Evolutionary conservation across 2,888 invertebrate genomes (phyloP).

Genomic region (Herminia tarsipennalis): DNA sequence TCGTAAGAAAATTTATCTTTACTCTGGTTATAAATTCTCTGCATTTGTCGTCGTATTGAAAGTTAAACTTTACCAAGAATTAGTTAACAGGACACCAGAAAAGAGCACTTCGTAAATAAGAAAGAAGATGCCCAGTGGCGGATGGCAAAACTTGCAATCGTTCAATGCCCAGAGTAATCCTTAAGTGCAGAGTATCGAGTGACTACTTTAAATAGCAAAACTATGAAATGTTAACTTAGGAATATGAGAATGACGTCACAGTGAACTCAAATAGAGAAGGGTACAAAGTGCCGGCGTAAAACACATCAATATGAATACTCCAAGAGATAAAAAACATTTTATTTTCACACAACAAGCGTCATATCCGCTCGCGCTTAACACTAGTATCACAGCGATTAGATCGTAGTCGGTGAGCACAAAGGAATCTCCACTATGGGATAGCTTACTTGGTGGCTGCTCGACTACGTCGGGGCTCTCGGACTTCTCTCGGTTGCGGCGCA

Average conservation of each 20-base stretch:
- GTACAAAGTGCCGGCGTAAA: conserved; percentile 59
- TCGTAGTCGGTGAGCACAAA: conserved; percentile 27
- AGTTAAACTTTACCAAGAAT: no score
- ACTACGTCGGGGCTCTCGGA: conserved; percentile 83
- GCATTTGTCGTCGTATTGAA: no score
- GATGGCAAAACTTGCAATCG: no score
- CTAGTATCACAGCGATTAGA: conserved; percentile 66
- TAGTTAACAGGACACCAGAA: no score
- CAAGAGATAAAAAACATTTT: conserved; percentile 77
- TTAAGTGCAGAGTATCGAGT: no score
- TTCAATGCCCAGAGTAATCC: no score
- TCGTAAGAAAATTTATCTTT: no score
- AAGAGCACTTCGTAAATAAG: no score
- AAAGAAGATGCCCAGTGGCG: no score
- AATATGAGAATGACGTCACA: neutral
- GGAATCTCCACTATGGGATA: conserved; percentile 41
- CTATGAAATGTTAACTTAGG: neutral
- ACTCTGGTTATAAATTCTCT: no score
- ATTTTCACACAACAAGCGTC: conserved; percentile 67
- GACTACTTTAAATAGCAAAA: neutral
- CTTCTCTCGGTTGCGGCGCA: conserved; percentile 87
- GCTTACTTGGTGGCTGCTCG: conserved; percentile 79
- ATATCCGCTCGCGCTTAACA: conserved; percentile 56
- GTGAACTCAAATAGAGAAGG: conserved; percentile 59
- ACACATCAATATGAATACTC: conserved; percentile 78